A percentile compares a stretch with the other conserved stretches of the same genome.
phyloP scores from a whole-genome alignment of 2,113 vertebrate species.

The Trichechus manatus region DNA sequence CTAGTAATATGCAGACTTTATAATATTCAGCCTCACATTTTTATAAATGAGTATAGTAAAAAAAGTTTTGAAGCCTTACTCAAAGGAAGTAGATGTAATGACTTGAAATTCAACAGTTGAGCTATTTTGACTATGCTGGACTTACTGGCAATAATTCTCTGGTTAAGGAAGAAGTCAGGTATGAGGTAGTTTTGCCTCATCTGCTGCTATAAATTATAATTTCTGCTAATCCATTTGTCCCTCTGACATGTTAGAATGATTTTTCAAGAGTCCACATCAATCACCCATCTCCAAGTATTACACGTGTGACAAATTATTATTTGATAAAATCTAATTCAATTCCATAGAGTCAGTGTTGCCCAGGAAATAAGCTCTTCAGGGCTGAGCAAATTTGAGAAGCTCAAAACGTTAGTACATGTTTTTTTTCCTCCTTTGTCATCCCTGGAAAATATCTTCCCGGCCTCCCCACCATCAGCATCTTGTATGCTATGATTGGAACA shows the following conservation, averaged over 20 bases:
- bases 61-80: neutral
- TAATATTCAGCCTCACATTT: neutral
- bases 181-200: neutral
- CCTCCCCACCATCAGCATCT: fast-evolving
- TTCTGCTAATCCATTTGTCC: slow-evolving; percentile 51
- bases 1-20: neutral
- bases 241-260: slow-evolving; percentile 52
- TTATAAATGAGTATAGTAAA: neutral
- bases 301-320: slow-evolving; percentile 39
- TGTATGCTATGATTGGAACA: too few relatives aligned
- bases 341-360: neutral
- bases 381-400: neutral
- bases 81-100: slow-evolving; percentile 19
- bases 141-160: neutral
- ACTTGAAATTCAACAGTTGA: neutral
- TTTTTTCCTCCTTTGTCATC: neutral
- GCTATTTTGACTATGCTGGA: neutral
- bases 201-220: slow-evolving; percentile 7
- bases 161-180: neutral
- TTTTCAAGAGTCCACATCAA: slow-evolving; percentile 47
- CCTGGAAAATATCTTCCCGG: neutral
- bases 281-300: neutral
- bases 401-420: neutral
- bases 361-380: slow-evolving; percentile 7
- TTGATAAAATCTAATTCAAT: slow-evolving; percentile 55